A percentile compares a stretch with the other conserved stretches of the same genome.
Evolutionary conservation across 2,113 vertebrate species (phyloP).

Genomic region (Noturus placidus): DNA sequence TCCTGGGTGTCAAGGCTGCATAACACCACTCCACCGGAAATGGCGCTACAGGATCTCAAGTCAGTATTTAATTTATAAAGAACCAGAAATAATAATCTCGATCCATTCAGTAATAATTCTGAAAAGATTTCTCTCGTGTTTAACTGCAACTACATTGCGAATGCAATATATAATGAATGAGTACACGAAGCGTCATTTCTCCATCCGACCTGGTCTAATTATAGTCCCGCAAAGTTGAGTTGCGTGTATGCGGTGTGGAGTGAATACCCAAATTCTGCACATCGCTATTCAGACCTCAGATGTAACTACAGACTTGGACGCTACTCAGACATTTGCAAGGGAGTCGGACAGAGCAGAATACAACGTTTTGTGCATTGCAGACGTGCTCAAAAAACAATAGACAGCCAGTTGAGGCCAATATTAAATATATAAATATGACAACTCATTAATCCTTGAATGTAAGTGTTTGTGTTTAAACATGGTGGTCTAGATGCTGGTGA

Average conservation of each 20-base stretch:
- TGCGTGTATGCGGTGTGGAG: too few species aligned
- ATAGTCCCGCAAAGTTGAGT: background rate
- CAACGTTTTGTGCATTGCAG: too few species aligned
- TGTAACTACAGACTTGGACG: background rate
- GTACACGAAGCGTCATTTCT: background rate
- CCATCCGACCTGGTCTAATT: background rate
- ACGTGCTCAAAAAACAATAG: too few species aligned
- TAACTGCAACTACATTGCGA: background rate
- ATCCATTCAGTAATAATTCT: background rate
- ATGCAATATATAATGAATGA: background rate
- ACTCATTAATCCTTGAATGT: too few species aligned
- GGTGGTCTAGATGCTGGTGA: background rate
- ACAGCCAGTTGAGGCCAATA: too few species aligned
- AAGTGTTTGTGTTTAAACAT: too few species aligned
- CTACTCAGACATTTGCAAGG: background rate
- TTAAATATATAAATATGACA: too few species aligned
- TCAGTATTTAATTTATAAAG: background rate
- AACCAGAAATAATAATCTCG: background rate
- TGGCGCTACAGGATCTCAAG: background rate
- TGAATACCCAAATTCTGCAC: background rate
- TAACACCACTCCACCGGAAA: background rate
- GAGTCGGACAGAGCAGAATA: too few species aligned
- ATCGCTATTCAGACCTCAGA: background rate
- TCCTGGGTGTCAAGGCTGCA: background rate
- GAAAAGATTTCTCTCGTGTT: background rate